A percentile compares a stretch with the other conserved stretches of the same genome.
These are phyloP conservation scores for Heliconius ethilla DNA, from an alignment of 2,888 invertebrate species.

Conservation along the genomic window DNA sequence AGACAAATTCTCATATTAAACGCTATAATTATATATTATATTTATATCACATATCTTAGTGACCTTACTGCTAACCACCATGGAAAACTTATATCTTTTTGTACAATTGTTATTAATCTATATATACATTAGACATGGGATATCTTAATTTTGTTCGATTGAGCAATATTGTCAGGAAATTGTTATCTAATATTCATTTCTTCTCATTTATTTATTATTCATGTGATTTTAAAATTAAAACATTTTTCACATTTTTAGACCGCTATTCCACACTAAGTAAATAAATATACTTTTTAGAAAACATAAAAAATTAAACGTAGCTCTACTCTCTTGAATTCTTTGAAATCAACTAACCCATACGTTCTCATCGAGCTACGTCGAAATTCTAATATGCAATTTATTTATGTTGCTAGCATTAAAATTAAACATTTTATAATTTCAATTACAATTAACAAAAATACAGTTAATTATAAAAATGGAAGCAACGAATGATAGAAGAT, in stretches of 20 bases:
- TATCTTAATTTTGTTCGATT: slow-evolving; percentile 28
- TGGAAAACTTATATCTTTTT: slow-evolving; percentile 27
- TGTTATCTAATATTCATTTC: not conserved
- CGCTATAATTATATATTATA: slow-evolving; percentile 22
- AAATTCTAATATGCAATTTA: too few species aligned
- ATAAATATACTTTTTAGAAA: too few species aligned
- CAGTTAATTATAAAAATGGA: not conserved
- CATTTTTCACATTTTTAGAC: not conserved
- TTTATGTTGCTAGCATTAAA: too few species aligned
- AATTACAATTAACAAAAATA: not conserved
- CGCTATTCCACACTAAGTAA: too few species aligned
- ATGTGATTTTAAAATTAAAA: slow-evolving; percentile 1
- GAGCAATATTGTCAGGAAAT: slow-evolving; percentile 27
- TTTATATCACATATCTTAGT: slow-evolving; percentile 36
- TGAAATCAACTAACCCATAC: too few species aligned
- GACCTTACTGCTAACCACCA: slow-evolving; percentile 17
- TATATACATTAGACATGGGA: slow-evolving; percentile 30
- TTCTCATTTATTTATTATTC: not conserved
- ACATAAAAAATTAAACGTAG: too few species aligned
- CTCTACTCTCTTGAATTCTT: too few species aligned
- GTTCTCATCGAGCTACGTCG: too few species aligned
- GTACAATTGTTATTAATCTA: slow-evolving; percentile 24
- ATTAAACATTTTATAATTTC: not conserved
- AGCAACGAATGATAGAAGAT: not conserved
- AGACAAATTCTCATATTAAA: slow-evolving; percentile 21